A percentile compares a stretch with the other conserved stretches of the same genome.
phyloP scores from a whole-genome alignment of 2,113 vertebrate species.

The Myanophis thanlyinensis region DNA sequence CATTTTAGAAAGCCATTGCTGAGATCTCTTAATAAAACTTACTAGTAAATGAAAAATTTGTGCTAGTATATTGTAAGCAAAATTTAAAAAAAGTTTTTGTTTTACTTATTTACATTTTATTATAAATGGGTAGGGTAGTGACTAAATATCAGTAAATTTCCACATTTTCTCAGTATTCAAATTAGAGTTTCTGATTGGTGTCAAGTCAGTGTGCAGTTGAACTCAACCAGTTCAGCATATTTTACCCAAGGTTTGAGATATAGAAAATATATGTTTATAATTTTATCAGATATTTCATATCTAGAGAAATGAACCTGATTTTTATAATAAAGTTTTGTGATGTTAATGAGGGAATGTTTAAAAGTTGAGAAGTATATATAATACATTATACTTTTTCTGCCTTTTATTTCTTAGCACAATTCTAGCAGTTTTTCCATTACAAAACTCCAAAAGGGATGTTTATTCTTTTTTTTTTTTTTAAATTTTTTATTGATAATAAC shows the following conservation, averaged over 20 bases:
- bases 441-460: neutral
- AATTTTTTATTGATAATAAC: no score
- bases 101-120: neutral
- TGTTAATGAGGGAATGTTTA: neutral
- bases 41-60: constrained; percentile 50
- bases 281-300: neutral
- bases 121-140: neutral
- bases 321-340: neutral
- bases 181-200: neutral
- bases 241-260: neutral
- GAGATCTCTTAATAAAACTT: constrained; percentile 40
- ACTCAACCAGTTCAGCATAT: neutral
- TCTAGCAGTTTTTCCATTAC: neutral
- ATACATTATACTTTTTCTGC: neutral
- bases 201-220: neutral
- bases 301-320: neutral
- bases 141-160: neutral
- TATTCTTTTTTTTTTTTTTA: no score
- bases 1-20: constrained; percentile 37
- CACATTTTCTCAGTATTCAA: neutral
- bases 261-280: neutral
- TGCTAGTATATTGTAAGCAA: constrained; percentile 6
- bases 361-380: neutral
- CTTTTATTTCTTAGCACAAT: neutral
- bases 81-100: neutral